Conservation (phyloP, 2,797 vertebrate genomes). For the Pelobates cultripes region DNA sequence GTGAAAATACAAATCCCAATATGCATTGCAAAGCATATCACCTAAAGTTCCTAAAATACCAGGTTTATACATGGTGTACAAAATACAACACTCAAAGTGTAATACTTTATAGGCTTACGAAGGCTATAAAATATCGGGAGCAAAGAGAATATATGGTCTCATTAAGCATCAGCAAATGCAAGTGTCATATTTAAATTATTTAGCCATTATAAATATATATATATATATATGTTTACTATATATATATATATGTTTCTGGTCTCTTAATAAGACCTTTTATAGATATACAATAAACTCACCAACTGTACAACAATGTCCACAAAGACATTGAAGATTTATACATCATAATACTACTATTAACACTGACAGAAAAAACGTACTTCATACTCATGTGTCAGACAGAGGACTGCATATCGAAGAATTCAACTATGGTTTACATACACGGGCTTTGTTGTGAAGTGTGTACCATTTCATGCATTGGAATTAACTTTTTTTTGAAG, state of each 20-base stretch:
- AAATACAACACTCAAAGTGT: constrained; percentile 70
- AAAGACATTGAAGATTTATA: constrained; percentile 83
- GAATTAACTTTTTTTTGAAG: constrained; percentile 12
- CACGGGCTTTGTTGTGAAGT: constrained; percentile 69
- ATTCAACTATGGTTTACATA: constrained; percentile 73
- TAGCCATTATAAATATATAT: constrained; percentile 81
- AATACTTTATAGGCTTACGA: constrained; percentile 68
- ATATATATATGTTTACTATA: constrained; percentile 57
- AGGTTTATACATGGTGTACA: constrained; percentile 63
- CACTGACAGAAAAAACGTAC: constrained; percentile 79
- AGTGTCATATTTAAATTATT: constrained; percentile 73
- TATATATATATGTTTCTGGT: constrained; percentile 65
- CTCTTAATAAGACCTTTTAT: constrained; percentile 80
- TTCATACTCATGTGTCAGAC: constrained; percentile 77
- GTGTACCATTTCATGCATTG: constrained; percentile 75
- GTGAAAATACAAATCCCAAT: constrained; percentile 66
- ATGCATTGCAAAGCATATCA: constrained; percentile 64
- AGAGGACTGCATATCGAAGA: constrained; percentile 75
- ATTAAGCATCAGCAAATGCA: constrained; percentile 76
- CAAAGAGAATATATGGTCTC: constrained; percentile 72
- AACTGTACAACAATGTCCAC: constrained; percentile 81
- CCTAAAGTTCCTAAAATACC: constrained; percentile 68
- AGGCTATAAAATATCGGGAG: constrained; percentile 68
- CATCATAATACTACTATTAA: constrained; percentile 81
- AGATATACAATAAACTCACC: constrained; percentile 76